phyloP scores from a whole-genome alignment of 2,113 vertebrate species.

The Alces alces region DNA sequence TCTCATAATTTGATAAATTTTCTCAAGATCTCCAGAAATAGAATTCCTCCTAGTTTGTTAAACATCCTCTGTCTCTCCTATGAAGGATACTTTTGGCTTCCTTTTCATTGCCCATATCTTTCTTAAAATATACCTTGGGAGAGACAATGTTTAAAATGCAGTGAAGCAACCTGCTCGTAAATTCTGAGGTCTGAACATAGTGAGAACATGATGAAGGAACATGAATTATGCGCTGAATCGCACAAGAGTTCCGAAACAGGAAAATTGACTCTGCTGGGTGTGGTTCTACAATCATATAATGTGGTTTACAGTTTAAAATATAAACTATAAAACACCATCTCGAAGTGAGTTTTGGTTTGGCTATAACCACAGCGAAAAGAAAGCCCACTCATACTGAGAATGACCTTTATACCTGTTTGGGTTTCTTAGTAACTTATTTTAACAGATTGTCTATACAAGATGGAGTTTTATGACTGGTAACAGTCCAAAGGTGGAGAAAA shows the following conservation, averaged over 20 bases:
- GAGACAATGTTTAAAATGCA: slow-evolving; percentile 73
- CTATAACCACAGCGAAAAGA: slow-evolving; percentile 52
- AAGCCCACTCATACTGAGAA: slow-evolving; percentile 32
- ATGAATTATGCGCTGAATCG: slow-evolving; percentile 59
- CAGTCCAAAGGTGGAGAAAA: slow-evolving; percentile 68
- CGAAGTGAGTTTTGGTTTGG: slow-evolving; percentile 49
- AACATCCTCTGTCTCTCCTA: not conserved
- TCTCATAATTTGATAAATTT: not conserved
- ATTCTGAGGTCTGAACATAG: slow-evolving; percentile 67
- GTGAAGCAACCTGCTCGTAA: slow-evolving; percentile 73
- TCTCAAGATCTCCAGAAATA: not conserved
- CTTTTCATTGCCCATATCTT: not conserved
- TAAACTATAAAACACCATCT: slow-evolving; percentile 32
- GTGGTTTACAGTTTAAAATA: slow-evolving; percentile 54
- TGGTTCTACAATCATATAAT: slow-evolving; percentile 38
- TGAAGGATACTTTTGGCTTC: not conserved
- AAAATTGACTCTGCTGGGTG: slow-evolving; percentile 66
- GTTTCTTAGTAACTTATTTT: slow-evolving; percentile 75
- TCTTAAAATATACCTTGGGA: slow-evolving; percentile 68
- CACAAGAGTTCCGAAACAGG: slow-evolving; percentile 65
- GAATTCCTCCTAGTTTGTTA: not conserved
- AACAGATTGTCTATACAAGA: slow-evolving; percentile 69
- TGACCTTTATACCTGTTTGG: slow-evolving; percentile 67
- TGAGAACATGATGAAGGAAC: slow-evolving; percentile 69
- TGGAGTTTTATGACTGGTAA: slow-evolving; percentile 69